Evolutionary conservation across 2,888 invertebrate genomes (phyloP).

Genomic region (Xestia xanthographa): DNA sequence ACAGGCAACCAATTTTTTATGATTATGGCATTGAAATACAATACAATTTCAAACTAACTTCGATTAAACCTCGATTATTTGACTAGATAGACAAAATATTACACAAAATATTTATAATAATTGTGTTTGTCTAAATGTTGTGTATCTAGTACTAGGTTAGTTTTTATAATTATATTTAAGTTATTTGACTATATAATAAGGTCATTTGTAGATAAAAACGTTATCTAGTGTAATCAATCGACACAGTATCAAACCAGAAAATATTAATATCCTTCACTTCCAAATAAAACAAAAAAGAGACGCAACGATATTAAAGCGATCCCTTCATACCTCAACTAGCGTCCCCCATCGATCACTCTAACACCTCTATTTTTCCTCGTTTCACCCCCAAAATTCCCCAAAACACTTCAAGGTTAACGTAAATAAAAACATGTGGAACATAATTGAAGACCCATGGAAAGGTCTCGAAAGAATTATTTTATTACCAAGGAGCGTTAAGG

Average conservation of each 20-base stretch:
- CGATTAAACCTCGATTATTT: background rate
- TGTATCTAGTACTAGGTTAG: background rate
- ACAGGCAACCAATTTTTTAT: too few species aligned
- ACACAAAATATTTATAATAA: background rate
- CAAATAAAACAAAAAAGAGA: conserved; percentile 10
- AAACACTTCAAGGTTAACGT: conserved; percentile 23
- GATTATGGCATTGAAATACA: conserved; percentile 16
- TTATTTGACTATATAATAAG: background rate
- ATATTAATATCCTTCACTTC: background rate
- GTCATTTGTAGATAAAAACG: background rate
- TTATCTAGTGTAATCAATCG: background rate
- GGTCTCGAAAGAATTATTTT: conserved; percentile 55
- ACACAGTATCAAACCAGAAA: background rate
- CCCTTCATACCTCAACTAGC: background rate
- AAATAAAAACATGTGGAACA: conserved; percentile 30
- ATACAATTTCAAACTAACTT: background rate
- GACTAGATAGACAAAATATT: background rate
- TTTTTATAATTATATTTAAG: background rate
- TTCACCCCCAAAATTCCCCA: conserved; percentile 19
- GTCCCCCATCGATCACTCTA: conserved; percentile 32
- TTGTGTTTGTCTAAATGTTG: background rate
- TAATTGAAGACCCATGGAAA: conserved; percentile 33
- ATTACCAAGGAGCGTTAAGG: conserved; percentile 28
- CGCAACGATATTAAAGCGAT: background rate
- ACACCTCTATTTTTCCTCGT: conserved; percentile 29